Evolutionary conservation across 1,140 invertebrate genomes (phyloP), one percentile per base, ranked within the genome.

Genomic region (Penaeus chinensis): DNA sequence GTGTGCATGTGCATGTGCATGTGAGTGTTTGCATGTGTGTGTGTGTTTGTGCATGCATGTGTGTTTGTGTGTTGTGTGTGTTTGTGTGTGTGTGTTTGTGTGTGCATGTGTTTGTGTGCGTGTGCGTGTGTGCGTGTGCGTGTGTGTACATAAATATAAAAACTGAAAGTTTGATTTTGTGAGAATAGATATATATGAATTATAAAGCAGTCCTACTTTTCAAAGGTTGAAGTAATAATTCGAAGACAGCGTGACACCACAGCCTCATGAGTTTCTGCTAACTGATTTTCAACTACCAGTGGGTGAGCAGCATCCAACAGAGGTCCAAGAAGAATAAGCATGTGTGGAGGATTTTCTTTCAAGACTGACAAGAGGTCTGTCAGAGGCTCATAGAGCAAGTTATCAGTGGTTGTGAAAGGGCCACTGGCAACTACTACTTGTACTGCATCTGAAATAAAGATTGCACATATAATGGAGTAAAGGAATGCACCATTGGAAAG

Each of bases 241-340:
- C 94, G 92, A 18, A 97, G 91, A 83, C 96, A 92, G 90, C 94
- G 94, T 69, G 95, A 94, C 91, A 97, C 97, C 85, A 95, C 94
- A 7, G 95, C 93, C 78, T 95, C 94, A 92, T 94, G 96, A 2
- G 95, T 95, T 89, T 95, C 94, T 0, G 92, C 92, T 3, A 92
- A 82, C 5, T 93, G 92, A 81, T 93, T 93, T 82, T 94, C 93
- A 66, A 93, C 92, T 47, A 96, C 92, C 47, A 94, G 92, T 2
- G 93, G 92, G 92, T 96, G 95, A 82, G 93, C 94, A 13, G 92
- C 92, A 91, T 98, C 96, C 61, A 98, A 90, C 91, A 98, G 97
- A 10, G 97, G 97, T 0, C 97, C 97, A 11, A 95, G 93, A 78
- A 98, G 92, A 89, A 98, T 94, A 60, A 96, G 93, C 10, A 98